phyloP scores from a whole-genome alignment of 2,888 invertebrate species.

The Synanthedon formicaeformis region DNA sequence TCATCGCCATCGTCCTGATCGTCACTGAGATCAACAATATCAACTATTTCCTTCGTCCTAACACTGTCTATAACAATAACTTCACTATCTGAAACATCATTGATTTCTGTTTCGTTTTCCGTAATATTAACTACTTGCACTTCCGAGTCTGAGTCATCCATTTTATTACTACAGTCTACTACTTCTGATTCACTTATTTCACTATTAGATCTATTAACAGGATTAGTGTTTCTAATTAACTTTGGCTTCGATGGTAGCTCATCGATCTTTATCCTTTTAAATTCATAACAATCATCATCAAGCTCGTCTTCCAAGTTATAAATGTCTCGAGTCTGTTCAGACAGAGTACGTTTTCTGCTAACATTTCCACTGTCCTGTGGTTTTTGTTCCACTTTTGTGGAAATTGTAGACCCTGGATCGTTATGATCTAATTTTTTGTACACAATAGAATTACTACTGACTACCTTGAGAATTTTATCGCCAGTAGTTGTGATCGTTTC shows the following conservation, averaged over 20 bases:
- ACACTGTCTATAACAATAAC: constrained; percentile 42
- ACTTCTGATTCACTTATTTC: constrained; percentile 23
- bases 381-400: constrained; percentile 28
- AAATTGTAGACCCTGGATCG: constrained; percentile 18
- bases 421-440: constrained; percentile 50
- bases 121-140: constrained; percentile 52
- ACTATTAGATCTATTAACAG: constrained; percentile 14
- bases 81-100: constrained; percentile 32
- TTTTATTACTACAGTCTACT: constrained; percentile 15
- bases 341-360: constrained; percentile 48
- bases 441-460: constrained; percentile 56
- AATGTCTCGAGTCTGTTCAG: constrained; percentile 40
- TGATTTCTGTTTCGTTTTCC: constrained; percentile 24
- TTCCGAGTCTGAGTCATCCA: constrained; percentile 49
- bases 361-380: constrained; percentile 20
- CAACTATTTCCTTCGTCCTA: constrained; percentile 18
- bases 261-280: constrained; percentile 47
- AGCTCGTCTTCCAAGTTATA: constrained; percentile 47
- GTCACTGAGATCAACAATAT: constrained; percentile 52
- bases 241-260: constrained; percentile 44
- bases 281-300: constrained; percentile 51
- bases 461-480: constrained; percentile 59
- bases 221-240: constrained; percentile 41
- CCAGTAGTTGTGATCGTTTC: constrained; percentile 51
- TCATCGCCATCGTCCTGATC: constrained; percentile 36